These are phyloP conservation scores for Pseudeuparius sepicola DNA, from an alignment of 2,888 invertebrate species.

Conservation along the genomic window DNA sequence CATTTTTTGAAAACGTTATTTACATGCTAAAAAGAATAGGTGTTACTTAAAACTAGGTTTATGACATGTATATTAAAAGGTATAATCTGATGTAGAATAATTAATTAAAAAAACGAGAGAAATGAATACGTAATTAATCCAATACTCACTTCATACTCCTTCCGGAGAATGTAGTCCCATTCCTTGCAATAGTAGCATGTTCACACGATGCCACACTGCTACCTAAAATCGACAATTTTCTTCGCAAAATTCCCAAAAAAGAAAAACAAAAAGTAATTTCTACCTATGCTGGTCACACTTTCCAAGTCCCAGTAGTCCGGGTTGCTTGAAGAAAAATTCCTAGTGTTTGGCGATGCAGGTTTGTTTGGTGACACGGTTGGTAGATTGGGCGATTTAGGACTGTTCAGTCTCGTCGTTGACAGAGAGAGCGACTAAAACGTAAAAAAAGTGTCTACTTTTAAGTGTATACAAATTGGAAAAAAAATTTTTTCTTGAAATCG, in stretches of 20 bases:
- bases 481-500: too few species aligned
- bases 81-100: too few species aligned
- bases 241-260: too few species aligned
- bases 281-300: constrained; percentile 68
- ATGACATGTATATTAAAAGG: too few species aligned
- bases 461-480: too few species aligned
- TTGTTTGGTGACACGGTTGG: constrained; percentile 27
- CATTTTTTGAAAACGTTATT: too few species aligned
- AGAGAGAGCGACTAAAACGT: constrained; percentile 38
- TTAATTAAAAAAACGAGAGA: constrained; percentile 37
- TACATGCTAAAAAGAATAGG: too few species aligned
- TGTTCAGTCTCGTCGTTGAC: constrained; percentile 31
- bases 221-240: constrained; percentile 37
- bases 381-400: constrained; percentile 30
- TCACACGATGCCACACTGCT: constrained; percentile 74
- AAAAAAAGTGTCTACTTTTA: too few species aligned
- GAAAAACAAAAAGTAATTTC: too few species aligned
- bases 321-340: constrained; percentile 50
- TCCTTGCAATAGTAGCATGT: constrained; percentile 69
- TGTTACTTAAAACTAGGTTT: too few species aligned
- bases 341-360: constrained; percentile 33
- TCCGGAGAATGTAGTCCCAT: constrained; percentile 49
- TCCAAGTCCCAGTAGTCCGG: constrained; percentile 48
- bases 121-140: too few species aligned
- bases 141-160: constrained; percentile 39